Conservation (phyloP, 92 coral and sea anemone species). For the Montipora capitata region DNA sequence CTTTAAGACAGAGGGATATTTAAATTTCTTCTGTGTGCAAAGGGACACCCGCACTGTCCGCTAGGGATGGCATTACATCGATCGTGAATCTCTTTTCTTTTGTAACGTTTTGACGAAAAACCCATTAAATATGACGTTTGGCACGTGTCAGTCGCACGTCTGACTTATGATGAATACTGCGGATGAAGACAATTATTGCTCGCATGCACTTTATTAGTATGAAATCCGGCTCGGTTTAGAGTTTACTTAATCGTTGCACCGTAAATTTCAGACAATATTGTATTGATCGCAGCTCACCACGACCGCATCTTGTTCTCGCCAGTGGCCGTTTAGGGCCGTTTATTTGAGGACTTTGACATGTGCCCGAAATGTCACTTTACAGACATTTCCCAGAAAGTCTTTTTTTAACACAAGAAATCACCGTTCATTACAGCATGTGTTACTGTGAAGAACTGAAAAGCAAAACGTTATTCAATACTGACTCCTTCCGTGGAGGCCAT, state of each 20-base stretch:
- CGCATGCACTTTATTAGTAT: background rate
- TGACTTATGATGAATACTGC: background rate
- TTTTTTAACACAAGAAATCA: slow-evolving; percentile 4
- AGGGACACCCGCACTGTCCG: slow-evolving; percentile 31
- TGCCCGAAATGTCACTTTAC: slow-evolving; percentile 41
- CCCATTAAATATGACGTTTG: slow-evolving; percentile 48
- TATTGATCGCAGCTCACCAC: slow-evolving; percentile 1
- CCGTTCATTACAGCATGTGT: slow-evolving; percentile 35
- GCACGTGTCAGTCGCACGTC: slow-evolving; percentile 83
- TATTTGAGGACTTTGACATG: slow-evolving; percentile 42
- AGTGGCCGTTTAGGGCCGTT: background rate
- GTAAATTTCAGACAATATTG: slow-evolving; percentile 15
- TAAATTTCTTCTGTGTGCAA: slow-evolving; percentile 25
- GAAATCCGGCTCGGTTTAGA: background rate
- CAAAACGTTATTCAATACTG: slow-evolving; percentile 4
- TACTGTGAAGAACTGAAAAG: slow-evolving; percentile 33
- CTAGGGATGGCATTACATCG: slow-evolving; percentile 18
- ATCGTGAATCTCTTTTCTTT: slow-evolving; percentile 46
- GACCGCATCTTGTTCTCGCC: slow-evolving; percentile 1
- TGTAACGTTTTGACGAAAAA: slow-evolving; percentile 55
- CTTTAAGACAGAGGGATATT: slow-evolving; percentile 41
- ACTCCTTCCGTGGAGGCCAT: slow-evolving; percentile 39
- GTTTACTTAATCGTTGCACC: slow-evolving; percentile 13
- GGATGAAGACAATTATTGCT: background rate
- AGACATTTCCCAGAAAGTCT: background rate